These are phyloP conservation scores for Alviniconcha marisindica DNA, from an alignment of 1,140 invertebrate genomes.

Conservation along the genomic window DNA sequence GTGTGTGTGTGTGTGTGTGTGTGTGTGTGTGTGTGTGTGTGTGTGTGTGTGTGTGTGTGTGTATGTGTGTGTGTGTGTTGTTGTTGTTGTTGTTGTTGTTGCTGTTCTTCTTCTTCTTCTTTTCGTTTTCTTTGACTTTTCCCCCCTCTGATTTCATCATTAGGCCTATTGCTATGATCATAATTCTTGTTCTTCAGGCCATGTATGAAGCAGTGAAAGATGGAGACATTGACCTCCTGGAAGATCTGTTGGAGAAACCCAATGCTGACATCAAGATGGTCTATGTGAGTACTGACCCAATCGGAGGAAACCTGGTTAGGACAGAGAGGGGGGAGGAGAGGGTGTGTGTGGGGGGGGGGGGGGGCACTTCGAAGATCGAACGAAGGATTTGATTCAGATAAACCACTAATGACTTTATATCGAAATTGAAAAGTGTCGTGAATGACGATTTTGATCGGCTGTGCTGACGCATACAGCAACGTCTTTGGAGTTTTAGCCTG, in stretches of 20 bases:
- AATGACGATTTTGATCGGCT: too few species aligned
- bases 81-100: too few species aligned
- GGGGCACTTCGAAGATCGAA: too few species aligned
- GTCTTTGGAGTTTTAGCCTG: too few species aligned
- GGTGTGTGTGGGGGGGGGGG: not conserved
- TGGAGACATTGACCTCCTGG: slow-evolving; percentile 65
- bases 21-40: not conserved
- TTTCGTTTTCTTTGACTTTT: too few species aligned
- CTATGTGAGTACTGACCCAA: slow-evolving; percentile 59
- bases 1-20: not conserved
- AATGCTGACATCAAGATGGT: slow-evolving; percentile 66
- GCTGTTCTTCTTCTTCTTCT: too few species aligned
- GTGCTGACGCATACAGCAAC: too few species aligned
- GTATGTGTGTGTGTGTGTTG: too few species aligned
- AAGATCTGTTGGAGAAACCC: slow-evolving; percentile 65
- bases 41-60: not conserved
- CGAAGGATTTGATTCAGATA: too few species aligned
- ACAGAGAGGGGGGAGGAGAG: not conserved
- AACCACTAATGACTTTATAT: too few species aligned
- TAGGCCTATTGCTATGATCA: slow-evolving; percentile 17
- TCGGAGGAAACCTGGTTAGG: not conserved
- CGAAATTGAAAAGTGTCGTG: too few species aligned
- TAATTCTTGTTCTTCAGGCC: slow-evolving; percentile 47
- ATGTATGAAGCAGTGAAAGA: slow-evolving; percentile 61
- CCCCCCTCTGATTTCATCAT: not conserved